These are phyloP conservation scores for Ctena decussata DNA, from an alignment of 2,888 invertebrate genomes.

Conservation along the genomic window DNA sequence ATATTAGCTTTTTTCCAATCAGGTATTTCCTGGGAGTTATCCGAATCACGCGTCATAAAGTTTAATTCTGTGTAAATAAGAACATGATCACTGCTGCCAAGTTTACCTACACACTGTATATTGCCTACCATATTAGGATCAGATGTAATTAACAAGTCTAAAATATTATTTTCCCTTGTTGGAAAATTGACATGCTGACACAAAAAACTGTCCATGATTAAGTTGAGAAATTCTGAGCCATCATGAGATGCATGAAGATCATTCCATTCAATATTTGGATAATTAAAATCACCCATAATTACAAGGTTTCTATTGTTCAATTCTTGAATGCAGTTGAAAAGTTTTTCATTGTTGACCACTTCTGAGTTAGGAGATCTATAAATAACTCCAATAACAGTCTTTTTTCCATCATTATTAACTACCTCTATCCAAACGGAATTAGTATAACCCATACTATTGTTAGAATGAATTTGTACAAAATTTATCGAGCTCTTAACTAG, in stretches of 20 bases:
- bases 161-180: background rate
- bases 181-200: background rate
- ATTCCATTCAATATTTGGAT: background rate
- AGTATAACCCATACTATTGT: no score
- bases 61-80: background rate
- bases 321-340: slow-evolving; percentile 10
- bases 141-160: background rate
- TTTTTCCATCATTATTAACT: no score
- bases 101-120: slow-evolving; percentile 9
- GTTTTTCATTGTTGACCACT: slow-evolving; percentile 13
- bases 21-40: slow-evolving; percentile 10
- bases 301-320: background rate
- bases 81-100: slow-evolving; percentile 21
- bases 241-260: background rate
- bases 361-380: no score
- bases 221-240: background rate
- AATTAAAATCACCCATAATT: background rate
- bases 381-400: no score
- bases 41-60: background rate
- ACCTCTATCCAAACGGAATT: no score
- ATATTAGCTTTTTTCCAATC: slow-evolving; percentile 19
- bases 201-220: background rate
- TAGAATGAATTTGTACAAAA: no score
- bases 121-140: slow-evolving; percentile 2
- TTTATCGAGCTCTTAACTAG: no score